Base-by-base conservation (phyloP, 1,140 invertebrate species). In the Drosophila trapezifrons region DNA sequence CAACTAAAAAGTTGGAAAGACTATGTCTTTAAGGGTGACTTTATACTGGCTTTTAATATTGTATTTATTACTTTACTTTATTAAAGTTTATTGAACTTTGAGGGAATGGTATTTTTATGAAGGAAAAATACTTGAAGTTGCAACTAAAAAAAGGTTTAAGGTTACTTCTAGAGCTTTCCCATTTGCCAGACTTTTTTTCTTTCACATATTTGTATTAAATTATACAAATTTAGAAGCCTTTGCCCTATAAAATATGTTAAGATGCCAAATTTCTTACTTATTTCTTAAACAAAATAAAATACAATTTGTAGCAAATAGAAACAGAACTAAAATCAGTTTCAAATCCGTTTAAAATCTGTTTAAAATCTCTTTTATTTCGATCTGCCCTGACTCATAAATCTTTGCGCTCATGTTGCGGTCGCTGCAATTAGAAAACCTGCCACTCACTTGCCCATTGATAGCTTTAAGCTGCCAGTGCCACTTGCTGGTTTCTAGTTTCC, bases 401-500 rank as follows among this genome's bases (percentile, higher is more conserved):
- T 47, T 35, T 45, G 5, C 32, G 42, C 42, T 45, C 64, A 47
- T 57, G 42, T 71, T 71, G 43, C 65, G 49, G 43, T 58, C 45
- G 40, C 59, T 37, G 52, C 59, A 76, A 76, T 80, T 67, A 60
- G 57, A 71, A 71, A 80, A 76, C 49, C 76, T 64, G 64, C 79
- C 76, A 82, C 59, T 83, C 79, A 83, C 80, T 78, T 65, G 56
- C 62, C 69, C 32, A 60, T 70, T 77, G 75, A 77, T 79, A 49
- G 80, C 69, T 81, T 66, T 73, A 81, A 77, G 78, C 74, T 74
- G 80, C 49, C 51, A 70, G 35, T 8, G 70, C 45, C 62, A 55
- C 62, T 74, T 66, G 32, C 51, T 37, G 51, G 51, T 20, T 54
- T 54, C 51, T 54, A 77, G 78, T 63, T 74, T 76, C 49, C 46